Evolutionary conservation across 2,888 invertebrate genomes (phyloP), one percentile per base, ranked within the genome.

Genomic region (Chelonus formosanus): DNA sequence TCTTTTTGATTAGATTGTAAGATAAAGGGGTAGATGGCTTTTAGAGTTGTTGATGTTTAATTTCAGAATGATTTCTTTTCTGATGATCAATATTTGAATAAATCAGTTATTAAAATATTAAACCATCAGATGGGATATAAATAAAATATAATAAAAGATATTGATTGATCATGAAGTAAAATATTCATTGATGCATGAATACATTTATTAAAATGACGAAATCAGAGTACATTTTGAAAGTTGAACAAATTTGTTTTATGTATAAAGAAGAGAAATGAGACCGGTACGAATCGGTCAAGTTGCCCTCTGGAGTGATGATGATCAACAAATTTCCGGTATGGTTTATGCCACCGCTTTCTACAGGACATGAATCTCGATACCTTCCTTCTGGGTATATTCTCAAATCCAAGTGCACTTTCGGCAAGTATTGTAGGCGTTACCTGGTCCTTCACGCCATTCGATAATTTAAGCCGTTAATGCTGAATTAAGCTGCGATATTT

Each of bases 381-480:
- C 34, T 40, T 5, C 6, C 40, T 40, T 40, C 40, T 40, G 40
- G 40, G 40, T 40, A 40, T 40, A 20, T 20, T 20, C 20, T 20
- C 20, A 2, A 20, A 20, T 20, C 20, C 20, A 20, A 20, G 20
- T 20, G 20, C 20, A 20, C 20, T 20, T 20, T 20, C 20, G 20
- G 20, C 20, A 8, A 32, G 35, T n/a, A 45, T 44, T 54, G 65
- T 67, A 60, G 71, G 70, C 72, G 70, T 72, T 57, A 67, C 67
- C 70, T 8, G 67, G 57, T 65, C 70, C 68, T 72, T 67, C 70
- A 68, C 71, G 72, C 65, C 62, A 70, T 68, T 68, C 76, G 71
- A 77, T 77, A 79, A 79, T 80, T 80, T 78, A 71, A 76, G 67
- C 73, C 74, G 77, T 78, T 80, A 78, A 80, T 78, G 70, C 74